phyloP scores from a whole-genome alignment of 2,113 vertebrate genomes.

The Oenanthe oenanthe region DNA sequence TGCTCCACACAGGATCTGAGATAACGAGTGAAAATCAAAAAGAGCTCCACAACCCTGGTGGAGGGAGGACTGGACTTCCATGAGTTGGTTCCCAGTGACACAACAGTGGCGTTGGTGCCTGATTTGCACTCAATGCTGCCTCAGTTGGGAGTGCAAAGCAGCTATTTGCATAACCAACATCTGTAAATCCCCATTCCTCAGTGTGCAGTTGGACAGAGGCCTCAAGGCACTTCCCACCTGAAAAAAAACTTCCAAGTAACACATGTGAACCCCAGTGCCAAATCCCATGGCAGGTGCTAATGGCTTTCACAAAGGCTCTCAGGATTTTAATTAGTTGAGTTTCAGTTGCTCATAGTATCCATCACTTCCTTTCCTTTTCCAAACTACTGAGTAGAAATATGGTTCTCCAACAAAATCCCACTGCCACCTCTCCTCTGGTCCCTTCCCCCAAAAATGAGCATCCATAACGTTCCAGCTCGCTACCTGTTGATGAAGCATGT shows the following conservation, averaged over 20 bases:
- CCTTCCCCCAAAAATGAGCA: background rate
- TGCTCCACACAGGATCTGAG: background rate
- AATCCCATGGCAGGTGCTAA: conserved; percentile 43
- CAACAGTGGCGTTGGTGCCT: background rate
- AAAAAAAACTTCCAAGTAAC: conserved; percentile 11
- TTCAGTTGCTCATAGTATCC: background rate
- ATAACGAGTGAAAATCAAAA: background rate
- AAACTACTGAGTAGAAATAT: background rate
- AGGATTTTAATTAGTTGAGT: conserved; percentile 1
- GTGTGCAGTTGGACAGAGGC: background rate
- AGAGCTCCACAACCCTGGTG: background rate
- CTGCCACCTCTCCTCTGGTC: too few relatives aligned
- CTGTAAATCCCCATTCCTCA: background rate
- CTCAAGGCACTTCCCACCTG: background rate
- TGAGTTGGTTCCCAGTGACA: background rate
- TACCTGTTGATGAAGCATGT: rapidly evolving
- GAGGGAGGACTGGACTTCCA: rapidly evolving
- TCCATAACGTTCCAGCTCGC: background rate
- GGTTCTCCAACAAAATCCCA: background rate
- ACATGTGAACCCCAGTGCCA: background rate
- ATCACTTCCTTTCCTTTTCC: background rate
- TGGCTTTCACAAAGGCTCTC: conserved; percentile 15
- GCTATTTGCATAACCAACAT: background rate
- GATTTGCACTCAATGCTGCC: background rate
- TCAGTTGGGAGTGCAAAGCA: background rate